These are phyloP conservation scores for Agrotis segetum DNA, from an alignment of 2,888 invertebrate genomes.

Conservation along the genomic window DNA sequence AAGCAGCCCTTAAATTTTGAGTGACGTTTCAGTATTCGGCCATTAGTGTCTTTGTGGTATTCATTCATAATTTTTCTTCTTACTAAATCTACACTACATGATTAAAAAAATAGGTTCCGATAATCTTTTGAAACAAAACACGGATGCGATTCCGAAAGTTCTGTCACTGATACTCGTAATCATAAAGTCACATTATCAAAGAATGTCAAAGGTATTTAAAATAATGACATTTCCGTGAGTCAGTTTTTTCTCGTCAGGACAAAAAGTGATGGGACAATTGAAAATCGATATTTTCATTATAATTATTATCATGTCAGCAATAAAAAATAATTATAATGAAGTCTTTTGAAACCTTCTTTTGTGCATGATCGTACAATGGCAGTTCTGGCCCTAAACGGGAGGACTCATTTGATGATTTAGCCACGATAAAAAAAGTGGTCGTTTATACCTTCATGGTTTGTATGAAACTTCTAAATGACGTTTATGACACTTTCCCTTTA, in stretches of 20 bases:
- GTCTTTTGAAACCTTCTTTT: constrained; percentile 18
- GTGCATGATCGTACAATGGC: constrained; percentile 26
- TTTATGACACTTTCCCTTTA: constrained; percentile 35
- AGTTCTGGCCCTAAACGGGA: constrained; percentile 15
- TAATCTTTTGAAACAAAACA: not conserved
- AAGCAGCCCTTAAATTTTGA: too few species aligned
- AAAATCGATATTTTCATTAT: constrained; percentile 4
- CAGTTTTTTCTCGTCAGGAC: not conserved
- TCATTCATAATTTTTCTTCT: not conserved
- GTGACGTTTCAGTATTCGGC: too few species aligned
- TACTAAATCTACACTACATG: not conserved
- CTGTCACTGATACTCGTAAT: not conserved
- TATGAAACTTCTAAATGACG: constrained; percentile 27
- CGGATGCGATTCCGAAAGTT: not conserved
- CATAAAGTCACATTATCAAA: too few species aligned
- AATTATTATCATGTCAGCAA: constrained; percentile 9
- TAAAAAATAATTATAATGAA: constrained; percentile 17
- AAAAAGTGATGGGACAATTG: constrained; percentile 14
- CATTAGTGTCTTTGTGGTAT: not conserved
- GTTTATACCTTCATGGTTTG: too few species aligned
- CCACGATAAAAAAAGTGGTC: too few species aligned
- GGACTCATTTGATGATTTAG: too few species aligned
- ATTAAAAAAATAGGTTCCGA: too few species aligned
- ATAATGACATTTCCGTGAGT: too few species aligned
- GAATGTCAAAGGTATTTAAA: too few species aligned